These are phyloP conservation scores for Paramisgurnus dabryanus DNA, from an alignment of 2,113 vertebrate genomes.

Conservation along the genomic window DNA sequence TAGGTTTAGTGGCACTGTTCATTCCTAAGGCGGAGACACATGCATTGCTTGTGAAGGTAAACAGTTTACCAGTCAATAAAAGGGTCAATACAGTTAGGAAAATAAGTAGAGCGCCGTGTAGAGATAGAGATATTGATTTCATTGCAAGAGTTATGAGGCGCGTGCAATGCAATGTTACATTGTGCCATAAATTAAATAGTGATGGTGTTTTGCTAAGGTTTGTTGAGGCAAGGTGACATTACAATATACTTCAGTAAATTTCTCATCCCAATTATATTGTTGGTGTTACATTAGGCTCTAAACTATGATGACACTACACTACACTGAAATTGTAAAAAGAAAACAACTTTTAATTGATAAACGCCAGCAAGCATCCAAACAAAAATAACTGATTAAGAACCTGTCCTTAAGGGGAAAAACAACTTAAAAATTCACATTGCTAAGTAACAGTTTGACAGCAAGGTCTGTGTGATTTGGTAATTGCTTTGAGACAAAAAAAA, in stretches of 20 bases:
- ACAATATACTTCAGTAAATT: slow-evolving; percentile 20
- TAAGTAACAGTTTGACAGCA: slow-evolving; percentile 43
- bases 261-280: neutral
- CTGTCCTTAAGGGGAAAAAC: slow-evolving; percentile 21
- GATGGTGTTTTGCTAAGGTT: neutral
- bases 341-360: slow-evolving; percentile 8
- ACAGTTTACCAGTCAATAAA: slow-evolving; percentile 43
- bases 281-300: neutral
- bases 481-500: slow-evolving; percentile 45
- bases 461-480: slow-evolving; percentile 38
- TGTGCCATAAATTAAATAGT: slow-evolving; percentile 15
- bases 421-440: slow-evolving; percentile 23
- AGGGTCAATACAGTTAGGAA: slow-evolving; percentile 38
- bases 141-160: slow-evolving; percentile 32
- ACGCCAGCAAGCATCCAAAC: slow-evolving; percentile 8
- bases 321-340: neutral
- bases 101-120: slow-evolving; percentile 13
- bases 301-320: neutral
- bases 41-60: slow-evolving; percentile 7
- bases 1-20: slow-evolving; percentile 4
- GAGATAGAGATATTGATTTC: slow-evolving; percentile 35
- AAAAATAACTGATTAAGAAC: slow-evolving; percentile 16
- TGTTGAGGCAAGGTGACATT: slow-evolving; percentile 10
- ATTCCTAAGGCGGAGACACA: slow-evolving; percentile 8
- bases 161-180: neutral